A percentile compares a stretch with the other conserved stretches of the same genome.
Evolutionary conservation across 2,113 vertebrate species (phyloP).

Genomic region (Macrotus californicus): DNA sequence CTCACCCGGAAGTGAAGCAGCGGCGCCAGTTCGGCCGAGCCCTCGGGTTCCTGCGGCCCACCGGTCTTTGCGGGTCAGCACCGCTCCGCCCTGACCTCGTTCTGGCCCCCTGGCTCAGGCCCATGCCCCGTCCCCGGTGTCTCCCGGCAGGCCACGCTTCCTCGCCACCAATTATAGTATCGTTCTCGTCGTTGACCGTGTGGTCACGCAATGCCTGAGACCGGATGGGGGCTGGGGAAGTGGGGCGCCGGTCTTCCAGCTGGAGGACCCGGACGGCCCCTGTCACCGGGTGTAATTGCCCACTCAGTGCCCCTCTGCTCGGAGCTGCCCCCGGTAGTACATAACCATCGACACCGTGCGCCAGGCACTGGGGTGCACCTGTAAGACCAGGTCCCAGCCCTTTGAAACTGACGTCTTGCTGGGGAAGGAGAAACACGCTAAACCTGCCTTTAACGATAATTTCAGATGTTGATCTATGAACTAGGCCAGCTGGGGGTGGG

Average conservation of each 20-base stretch:
- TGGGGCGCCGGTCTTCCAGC: background rate
- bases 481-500: background rate
- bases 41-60: rapidly evolving
- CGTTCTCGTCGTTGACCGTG: background rate
- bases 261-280: background rate
- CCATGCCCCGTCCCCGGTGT: background rate
- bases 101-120: background rate
- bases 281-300: background rate
- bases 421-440: background rate
- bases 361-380: background rate
- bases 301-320: background rate
- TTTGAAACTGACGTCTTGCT: background rate
- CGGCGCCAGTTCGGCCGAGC: rapidly evolving
- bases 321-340: background rate
- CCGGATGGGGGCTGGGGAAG: background rate
- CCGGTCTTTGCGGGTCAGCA: too few species aligned
- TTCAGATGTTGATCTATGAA: background rate
- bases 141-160: background rate
- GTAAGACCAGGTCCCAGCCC: background rate
- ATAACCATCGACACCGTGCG: background rate
- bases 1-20: constrained; percentile 67
- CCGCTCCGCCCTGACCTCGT: background rate
- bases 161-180: background rate
- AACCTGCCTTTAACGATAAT: background rate
- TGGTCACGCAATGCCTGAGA: background rate